A percentile compares a stretch with the other conserved stretches of the same genome.
Conservation (phyloP, 2,113 vertebrate genomes). For the Lepisosteus osseus region DNA sequence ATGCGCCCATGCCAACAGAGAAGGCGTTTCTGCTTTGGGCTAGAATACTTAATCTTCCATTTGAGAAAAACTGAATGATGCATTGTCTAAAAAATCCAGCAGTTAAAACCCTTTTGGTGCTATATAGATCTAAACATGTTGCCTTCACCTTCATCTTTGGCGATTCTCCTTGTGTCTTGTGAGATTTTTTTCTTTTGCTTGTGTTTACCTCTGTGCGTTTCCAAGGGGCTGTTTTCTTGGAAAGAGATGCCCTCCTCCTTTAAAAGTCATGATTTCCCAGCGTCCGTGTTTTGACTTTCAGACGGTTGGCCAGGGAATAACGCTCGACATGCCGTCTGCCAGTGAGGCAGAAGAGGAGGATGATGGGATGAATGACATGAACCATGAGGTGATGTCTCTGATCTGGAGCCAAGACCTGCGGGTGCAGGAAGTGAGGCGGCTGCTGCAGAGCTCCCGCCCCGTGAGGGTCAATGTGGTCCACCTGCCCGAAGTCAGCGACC, state of each 20-base stretch:
- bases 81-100: too few relatives aligned
- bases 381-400: conserved; percentile 87
- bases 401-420: conserved; percentile 94
- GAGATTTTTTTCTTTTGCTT: neutral
- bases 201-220: neutral
- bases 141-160: too few relatives aligned
- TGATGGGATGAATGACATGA: conserved; percentile 94
- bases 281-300: conserved; percentile 34
- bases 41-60: too few relatives aligned
- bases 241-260: too few relatives aligned
- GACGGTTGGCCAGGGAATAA: conserved; percentile 75
- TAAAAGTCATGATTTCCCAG: too few relatives aligned
- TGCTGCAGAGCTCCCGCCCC: conserved; percentile 90
- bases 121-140: too few relatives aligned
- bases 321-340: conserved; percentile 76
- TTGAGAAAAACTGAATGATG: too few relatives aligned
- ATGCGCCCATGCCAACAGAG: too few relatives aligned
- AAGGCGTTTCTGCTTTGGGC: too few relatives aligned
- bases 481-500: conserved; percentile 91
- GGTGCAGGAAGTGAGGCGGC: conserved; percentile 89
- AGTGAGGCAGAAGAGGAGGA: conserved; percentile 90
- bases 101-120: too few relatives aligned
- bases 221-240: too few relatives aligned
- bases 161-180: too few relatives aligned
- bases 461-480: conserved; percentile 91